phyloP scores from a whole-genome alignment of 2,888 invertebrate species.

The Erannis defoliaria region DNA sequence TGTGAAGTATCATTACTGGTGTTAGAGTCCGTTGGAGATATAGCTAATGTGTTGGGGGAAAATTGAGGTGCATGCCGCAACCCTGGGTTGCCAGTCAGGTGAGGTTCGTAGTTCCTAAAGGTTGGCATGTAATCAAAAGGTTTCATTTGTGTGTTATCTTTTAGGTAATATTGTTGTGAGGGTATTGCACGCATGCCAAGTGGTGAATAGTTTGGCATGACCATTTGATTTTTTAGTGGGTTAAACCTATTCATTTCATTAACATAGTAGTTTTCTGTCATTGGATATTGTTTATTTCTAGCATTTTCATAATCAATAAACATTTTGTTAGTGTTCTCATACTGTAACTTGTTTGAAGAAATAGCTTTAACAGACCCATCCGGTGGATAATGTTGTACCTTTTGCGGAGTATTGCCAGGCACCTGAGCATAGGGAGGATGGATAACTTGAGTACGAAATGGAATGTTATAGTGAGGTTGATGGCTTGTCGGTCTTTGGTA shows the following conservation, averaged over 20 bases:
- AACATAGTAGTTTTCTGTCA: conserved; percentile 67
- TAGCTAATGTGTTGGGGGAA: conserved; percentile 76
- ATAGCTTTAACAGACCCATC: conserved; percentile 64
- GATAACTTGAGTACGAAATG: conserved; percentile 71
- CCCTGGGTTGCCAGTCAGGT: conserved; percentile 62
- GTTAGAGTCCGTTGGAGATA: conserved; percentile 80
- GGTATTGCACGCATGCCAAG: conserved; percentile 66
- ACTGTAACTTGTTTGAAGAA: conserved; percentile 68
- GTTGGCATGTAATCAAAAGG: conserved; percentile 71
- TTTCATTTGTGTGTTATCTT: conserved; percentile 67
- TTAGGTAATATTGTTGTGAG: conserved; percentile 70
- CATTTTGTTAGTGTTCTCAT: conserved; percentile 69
- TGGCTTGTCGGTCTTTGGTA: conserved; percentile 70
- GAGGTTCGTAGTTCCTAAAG: conserved; percentile 68
- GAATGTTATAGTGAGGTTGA: conserved; percentile 64
- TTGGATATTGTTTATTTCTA: conserved; percentile 64
- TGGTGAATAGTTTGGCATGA: conserved; percentile 68
- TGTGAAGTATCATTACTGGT: conserved; percentile 75
- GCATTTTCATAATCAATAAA: conserved; percentile 72
- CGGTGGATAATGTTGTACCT: conserved; percentile 67
- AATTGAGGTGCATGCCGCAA: conserved; percentile 72
- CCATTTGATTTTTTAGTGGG: conserved; percentile 65
- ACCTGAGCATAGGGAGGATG: conserved; percentile 71
- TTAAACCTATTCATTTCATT: conserved; percentile 69
- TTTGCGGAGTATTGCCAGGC: conserved; percentile 66